Percentiles rank a stretch among this genome's conserved stretches.
Evolutionary conservation across 2,888 invertebrate genomes (phyloP).

Genomic region (Acrocera orbiculus): DNA sequence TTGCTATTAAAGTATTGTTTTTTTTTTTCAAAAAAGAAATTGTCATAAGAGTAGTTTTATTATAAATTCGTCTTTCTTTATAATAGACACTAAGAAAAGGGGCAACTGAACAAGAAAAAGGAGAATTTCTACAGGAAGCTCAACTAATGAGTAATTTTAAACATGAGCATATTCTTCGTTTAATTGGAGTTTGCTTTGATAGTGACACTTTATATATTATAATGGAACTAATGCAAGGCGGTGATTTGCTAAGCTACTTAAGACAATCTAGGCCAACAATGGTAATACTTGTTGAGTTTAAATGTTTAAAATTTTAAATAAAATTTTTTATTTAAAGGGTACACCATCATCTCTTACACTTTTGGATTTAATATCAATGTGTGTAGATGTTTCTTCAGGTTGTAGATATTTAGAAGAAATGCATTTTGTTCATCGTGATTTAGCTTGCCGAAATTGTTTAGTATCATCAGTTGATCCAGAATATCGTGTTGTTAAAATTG

Average conservation of each 20-base stretch:
- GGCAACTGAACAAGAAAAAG: conserved; percentile 74
- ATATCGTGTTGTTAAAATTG: conserved; percentile 49
- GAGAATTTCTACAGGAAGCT: conserved; percentile 91
- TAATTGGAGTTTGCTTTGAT: conserved; percentile 88
- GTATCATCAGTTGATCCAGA: conserved; percentile 55
- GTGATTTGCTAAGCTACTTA: conserved; percentile 82
- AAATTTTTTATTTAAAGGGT: conserved; percentile 30
- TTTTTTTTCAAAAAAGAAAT: no score
- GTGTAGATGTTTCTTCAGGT: conserved; percentile 88
- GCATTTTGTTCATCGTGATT: conserved; percentile 92
- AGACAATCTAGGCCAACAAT: conserved; percentile 60
- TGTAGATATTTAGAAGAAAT: conserved; percentile 91
- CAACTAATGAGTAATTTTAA: conserved; percentile 94
- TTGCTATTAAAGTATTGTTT: conserved; percentile 79
- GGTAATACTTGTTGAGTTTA: no score
- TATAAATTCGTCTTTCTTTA: conserved; percentile 3
- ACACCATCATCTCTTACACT: conserved; percentile 51
- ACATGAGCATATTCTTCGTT: conserved; percentile 83
- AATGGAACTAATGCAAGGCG: conserved; percentile 95
- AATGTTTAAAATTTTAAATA: conserved; percentile 2
- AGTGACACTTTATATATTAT: conserved; percentile 86
- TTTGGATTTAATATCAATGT: conserved; percentile 76
- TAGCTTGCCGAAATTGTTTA: conserved; percentile 90
- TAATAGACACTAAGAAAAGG: conserved; percentile 74
- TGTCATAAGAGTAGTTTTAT: neutral